phyloP scores from a whole-genome alignment of 2,888 invertebrate genomes.

The Abrostola tripartita region DNA sequence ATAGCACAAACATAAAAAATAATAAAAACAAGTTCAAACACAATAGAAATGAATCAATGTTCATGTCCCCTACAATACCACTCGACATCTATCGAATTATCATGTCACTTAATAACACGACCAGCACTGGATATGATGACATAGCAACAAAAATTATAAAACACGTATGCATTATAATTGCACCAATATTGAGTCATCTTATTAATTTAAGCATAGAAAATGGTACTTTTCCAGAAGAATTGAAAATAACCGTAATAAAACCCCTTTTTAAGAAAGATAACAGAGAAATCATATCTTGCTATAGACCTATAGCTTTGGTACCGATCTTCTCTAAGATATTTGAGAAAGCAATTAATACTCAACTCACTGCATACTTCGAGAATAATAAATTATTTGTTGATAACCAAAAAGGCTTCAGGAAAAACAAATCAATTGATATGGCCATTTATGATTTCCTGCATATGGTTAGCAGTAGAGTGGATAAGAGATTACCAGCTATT shows the following conservation, averaged over 20 bases:
- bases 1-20: too few species aligned
- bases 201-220: background rate
- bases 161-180: background rate
- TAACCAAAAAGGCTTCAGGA: background rate
- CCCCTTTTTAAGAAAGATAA: background rate
- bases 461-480: background rate
- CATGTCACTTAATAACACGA: background rate
- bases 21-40: background rate
- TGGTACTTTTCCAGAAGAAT: slow-evolving; percentile 1
- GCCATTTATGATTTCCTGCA: background rate
- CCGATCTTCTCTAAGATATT: slow-evolving; percentile 3
- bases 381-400: background rate
- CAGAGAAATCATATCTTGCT: background rate
- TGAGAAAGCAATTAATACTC: slow-evolving; percentile 4
- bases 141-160: background rate
- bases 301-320: slow-evolving; percentile 6
- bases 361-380: background rate
- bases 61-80: background rate
- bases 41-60: background rate
- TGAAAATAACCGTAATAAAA: background rate
- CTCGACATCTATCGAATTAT: background rate
- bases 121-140: background rate
- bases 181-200: background rate
- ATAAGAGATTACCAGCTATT: background rate
- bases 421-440: background rate